Percentiles rank a stretch among this genome's conserved stretches.
Conservation (phyloP, 2,888 invertebrate genomes). For the Suillia variegata region DNA sequence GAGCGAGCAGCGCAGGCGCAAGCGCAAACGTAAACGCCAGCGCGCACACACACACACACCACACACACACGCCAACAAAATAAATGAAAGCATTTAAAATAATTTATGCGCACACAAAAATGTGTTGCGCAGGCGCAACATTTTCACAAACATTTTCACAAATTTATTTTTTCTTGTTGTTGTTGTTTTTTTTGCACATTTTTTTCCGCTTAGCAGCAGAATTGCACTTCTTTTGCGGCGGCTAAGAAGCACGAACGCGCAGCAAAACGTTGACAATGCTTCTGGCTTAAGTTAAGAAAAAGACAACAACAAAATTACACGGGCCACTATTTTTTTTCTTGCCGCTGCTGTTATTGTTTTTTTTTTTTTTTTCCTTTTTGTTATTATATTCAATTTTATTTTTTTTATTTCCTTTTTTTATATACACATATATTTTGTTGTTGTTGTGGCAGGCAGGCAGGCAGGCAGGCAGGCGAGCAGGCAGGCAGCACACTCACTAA, state of each 20-base stretch:
- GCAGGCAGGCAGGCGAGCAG: constrained; percentile 26
- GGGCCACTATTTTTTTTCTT: constrained; percentile 20
- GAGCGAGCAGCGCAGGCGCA: background rate
- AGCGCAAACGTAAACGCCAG: constrained; percentile 20
- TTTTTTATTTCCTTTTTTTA: too few relatives aligned
- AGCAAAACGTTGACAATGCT: constrained; percentile 21
- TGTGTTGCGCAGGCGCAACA: constrained; percentile 26
- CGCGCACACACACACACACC: background rate
- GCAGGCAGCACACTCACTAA: constrained; percentile 25
- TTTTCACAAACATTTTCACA: constrained; percentile 24
- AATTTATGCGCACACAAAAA: constrained; percentile 34
- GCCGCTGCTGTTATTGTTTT: constrained; percentile 29
- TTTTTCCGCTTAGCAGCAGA: background rate
- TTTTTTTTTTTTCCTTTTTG: too few relatives aligned
- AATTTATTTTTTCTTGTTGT: background rate
- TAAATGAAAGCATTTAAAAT: constrained; percentile 37
- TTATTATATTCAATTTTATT: too few relatives aligned
- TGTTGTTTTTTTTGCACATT: background rate
- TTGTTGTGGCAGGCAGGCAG: constrained; percentile 1
- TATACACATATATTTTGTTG: too few relatives aligned
- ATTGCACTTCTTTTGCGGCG: background rate
- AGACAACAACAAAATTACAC: constrained; percentile 9
- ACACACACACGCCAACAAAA: constrained; percentile 11
- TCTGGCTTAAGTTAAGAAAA: constrained; percentile 20
- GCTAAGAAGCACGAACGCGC: constrained; percentile 2